Conservation (phyloP, 2,888 invertebrate species). For the Ormia ochracea region DNA sequence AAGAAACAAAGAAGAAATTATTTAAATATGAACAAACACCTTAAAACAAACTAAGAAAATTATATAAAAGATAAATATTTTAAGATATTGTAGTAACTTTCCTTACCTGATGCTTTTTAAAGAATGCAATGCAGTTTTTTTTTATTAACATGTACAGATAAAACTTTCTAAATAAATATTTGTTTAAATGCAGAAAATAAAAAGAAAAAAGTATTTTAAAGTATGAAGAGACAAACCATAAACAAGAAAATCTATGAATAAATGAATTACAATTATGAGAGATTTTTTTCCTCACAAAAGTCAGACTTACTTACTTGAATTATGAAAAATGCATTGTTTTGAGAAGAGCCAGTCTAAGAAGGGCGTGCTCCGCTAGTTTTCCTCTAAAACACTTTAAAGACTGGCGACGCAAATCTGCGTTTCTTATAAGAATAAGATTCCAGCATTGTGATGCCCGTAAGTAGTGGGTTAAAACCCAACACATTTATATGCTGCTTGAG, state of each 20-base stretch:
- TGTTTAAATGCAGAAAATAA: slow-evolving; percentile 38
- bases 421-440: no score
- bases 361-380: not conserved
- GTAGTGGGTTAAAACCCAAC: no score
- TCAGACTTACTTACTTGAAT: not conserved
- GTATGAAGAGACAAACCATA: slow-evolving; percentile 15
- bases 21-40: not conserved
- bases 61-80: slow-evolving; percentile 5
- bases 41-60: not conserved
- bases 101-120: slow-evolving; percentile 22
- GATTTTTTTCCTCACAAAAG: not conserved
- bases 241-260: slow-evolving; percentile 49
- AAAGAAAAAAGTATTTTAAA: not conserved
- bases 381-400: not conserved
- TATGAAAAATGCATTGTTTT: not conserved
- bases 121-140: slow-evolving; percentile 37
- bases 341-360: not conserved
- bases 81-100: slow-evolving; percentile 33
- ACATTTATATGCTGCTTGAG: no score
- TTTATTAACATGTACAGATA: slow-evolving; percentile 25
- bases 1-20: not conserved
- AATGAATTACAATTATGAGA: slow-evolving; percentile 58
- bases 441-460: no score
- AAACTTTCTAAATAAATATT: slow-evolving; percentile 62
- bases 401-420: no score